phyloP scores from a whole-genome alignment of 2,797 vertebrate genomes.

The Arnoldichthys spilopterus region DNA sequence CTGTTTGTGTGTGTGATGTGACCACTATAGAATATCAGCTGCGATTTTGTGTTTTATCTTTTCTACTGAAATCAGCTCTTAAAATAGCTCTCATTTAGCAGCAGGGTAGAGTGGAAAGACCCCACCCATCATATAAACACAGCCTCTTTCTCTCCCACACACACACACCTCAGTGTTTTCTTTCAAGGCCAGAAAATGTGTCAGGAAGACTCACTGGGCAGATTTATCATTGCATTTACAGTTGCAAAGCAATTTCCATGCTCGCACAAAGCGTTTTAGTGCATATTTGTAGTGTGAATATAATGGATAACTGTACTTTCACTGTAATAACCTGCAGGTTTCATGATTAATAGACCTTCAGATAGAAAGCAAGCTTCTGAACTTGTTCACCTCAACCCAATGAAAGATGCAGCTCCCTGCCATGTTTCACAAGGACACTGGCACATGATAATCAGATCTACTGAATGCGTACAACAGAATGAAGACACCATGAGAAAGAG shows the following conservation, averaged over 20 bases:
- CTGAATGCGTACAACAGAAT: background rate
- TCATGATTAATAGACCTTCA: too few relatives aligned
- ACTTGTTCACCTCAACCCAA: background rate
- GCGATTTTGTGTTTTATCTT: constrained; percentile 30
- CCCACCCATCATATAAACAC: constrained; percentile 24
- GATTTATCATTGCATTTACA: background rate
- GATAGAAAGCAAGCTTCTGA: too few relatives aligned
- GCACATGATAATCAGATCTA: background rate
- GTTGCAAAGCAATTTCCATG: background rate
- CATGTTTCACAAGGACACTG: background rate
- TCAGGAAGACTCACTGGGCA: background rate
- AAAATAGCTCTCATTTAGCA: constrained; percentile 47
- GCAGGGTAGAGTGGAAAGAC: constrained; percentile 27
- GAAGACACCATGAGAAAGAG: background rate
- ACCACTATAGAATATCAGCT: background rate
- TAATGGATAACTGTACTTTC: too few relatives aligned
- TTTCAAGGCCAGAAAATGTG: background rate
- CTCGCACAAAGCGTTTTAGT: background rate
- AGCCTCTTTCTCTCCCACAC: background rate
- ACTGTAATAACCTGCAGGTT: too few relatives aligned
- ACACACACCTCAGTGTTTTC: background rate
- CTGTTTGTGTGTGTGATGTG: background rate
- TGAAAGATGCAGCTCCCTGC: background rate
- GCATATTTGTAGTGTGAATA: too few relatives aligned
- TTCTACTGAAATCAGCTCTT: constrained; percentile 27